phyloP scores from a whole-genome alignment of 2,797 vertebrate genomes.

The Danio albolineatus region DNA sequence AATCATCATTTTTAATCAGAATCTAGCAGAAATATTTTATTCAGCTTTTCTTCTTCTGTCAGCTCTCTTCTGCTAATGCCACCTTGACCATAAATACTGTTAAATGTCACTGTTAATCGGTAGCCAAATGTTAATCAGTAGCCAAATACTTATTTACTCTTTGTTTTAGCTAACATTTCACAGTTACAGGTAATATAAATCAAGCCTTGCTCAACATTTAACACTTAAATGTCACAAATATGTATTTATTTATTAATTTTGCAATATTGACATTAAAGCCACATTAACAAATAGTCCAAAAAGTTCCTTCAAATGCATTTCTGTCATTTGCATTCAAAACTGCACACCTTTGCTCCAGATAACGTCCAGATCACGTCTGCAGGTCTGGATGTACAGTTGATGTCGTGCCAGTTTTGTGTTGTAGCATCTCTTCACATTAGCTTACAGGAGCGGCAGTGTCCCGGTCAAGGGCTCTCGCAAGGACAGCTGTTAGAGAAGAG shows the following conservation, averaged over 20 bases:
- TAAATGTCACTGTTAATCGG: not conserved
- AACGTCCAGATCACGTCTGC: not conserved
- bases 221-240: not conserved
- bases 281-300: not conserved
- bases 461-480: constrained; percentile 70
- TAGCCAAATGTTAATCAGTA: not conserved
- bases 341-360: not conserved
- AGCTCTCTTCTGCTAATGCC: not conserved
- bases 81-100: not conserved
- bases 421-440: constrained; percentile 12
- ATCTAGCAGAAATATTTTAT: no score
- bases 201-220: not conserved
- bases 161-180: not conserved
- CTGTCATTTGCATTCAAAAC: not conserved
- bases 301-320: no score
- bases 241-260: no score
- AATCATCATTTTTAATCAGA: no score
- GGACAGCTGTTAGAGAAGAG: constrained; percentile 65
- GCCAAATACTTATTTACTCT: not conserved
- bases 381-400: not conserved
- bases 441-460: constrained; percentile 68
- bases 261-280: not conserved
- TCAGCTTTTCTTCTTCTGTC: not conserved
- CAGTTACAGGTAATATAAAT: not conserved
- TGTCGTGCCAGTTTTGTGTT: not conserved